Percentiles rank a stretch among this genome's conserved stretches.
Conservation (phyloP, 2,113 vertebrate species). For the Pelecanoides urinatrix region DNA sequence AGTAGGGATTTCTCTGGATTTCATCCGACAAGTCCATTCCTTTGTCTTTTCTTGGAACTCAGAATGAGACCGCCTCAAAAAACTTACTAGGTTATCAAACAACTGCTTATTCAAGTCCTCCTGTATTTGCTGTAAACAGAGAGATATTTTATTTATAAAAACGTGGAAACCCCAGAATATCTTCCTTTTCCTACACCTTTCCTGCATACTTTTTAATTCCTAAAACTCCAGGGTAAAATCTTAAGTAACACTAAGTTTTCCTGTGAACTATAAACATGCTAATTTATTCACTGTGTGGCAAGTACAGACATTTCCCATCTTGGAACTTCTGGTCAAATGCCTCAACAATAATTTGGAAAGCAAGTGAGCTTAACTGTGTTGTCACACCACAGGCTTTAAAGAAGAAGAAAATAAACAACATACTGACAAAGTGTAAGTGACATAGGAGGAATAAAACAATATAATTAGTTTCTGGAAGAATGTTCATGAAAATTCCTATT, state of each 20-base stretch:
- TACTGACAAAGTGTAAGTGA: not conserved
- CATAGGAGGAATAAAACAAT: not conserved
- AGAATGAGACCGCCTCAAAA: slow-evolving; percentile 80
- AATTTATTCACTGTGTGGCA: not conserved
- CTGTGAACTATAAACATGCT: not conserved
- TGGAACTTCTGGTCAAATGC: not conserved
- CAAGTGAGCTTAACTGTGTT: not conserved
- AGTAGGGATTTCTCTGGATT: slow-evolving; percentile 89
- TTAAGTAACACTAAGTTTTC: not conserved
- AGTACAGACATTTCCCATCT: not conserved
- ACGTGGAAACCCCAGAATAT: not conserved
- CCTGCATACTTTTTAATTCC: not conserved
- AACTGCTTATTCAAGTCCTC: slow-evolving; percentile 89
- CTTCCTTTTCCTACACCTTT: not conserved
- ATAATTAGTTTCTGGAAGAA: not conserved
- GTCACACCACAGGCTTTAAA: not conserved
- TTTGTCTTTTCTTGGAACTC: slow-evolving; percentile 68
- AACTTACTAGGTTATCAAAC: slow-evolving; percentile 83
- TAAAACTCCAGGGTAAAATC: not conserved
- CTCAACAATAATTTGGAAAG: not conserved
- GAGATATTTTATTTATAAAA: not conserved
- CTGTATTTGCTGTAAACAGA: slow-evolving; percentile 80
- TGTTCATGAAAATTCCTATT: not conserved
- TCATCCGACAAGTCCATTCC: slow-evolving; percentile 83
- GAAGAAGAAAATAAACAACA: not conserved